Evolutionary conservation across 2,113 vertebrate species (phyloP), one percentile per base, ranked within the genome.

Genomic region (Formicarius rufipectus): DNA sequence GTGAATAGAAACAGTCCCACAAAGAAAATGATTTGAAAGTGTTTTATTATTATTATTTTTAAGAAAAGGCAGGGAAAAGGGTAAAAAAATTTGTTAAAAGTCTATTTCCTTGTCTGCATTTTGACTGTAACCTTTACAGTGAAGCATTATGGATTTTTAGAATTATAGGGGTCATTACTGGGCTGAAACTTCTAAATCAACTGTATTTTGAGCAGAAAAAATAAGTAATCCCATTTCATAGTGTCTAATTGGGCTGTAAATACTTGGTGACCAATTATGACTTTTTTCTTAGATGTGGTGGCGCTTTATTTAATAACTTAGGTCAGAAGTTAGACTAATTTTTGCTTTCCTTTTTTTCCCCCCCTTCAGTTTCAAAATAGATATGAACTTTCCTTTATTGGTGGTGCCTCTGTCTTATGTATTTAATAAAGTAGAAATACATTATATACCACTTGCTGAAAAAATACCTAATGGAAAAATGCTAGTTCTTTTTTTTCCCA

Each of bases 31-130:
- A 42, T 42, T 60, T 2, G 19, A 31, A 69, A 2, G 0, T 33
- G 4, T 0, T 13, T 69, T 78, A 37, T 55, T n/a, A 8, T 56
- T 49, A 7, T 16, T 63, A 27, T 58, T 60, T 45, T n/a, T 49
- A 83, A 44, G 8, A 44, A 24, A 8, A 11, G 27, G 56, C 47
- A 52, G 27, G 73, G 66, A 44, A 45, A 3, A 0, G 1, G 3
- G 17, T 14, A 5, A 35, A 30, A 22, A 24, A 45, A 30, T 0
- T 44, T 56, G 8, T n/a, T n/a, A 1, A 2, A 44, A 23, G n/a
- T 31, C 2, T 15, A 2, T 8, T 31, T 88, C 28, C 10, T 22
- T 33, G 35, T 16, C 15, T 63, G 8, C 6, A 21, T 75, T 87
- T 68, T 44, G n/a, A 25, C 12, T 52, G 3, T 6, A 42, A 63